Base-by-base conservation (phyloP, 2,888 invertebrate species). In the Oscheius sp. region DNA sequence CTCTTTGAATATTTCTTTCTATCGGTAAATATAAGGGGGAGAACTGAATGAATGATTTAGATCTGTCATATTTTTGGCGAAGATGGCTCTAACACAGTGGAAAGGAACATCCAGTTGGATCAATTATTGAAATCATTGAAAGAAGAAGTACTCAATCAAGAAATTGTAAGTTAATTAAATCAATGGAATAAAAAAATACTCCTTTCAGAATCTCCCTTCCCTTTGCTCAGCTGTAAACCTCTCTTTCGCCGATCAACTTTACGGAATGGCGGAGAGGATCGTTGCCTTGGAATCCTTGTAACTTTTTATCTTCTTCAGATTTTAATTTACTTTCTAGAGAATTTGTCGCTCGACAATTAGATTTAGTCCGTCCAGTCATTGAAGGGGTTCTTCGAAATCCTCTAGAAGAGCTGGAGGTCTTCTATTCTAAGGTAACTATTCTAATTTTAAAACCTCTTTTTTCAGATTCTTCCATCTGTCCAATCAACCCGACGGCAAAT, bases 231-330 rank as follows among this genome's bases (percentile, higher is more conserved):
- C 71, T 2, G 76, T 80, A 12, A 74, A 74, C 59, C 68, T 78
- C 4, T 63, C 72, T 17, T 75, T 77, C 26, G 61, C 92, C 2
- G 92, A 93, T 70, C 91, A 90, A 66, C 88, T 95, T 17, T 92
- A 92, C 86, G 94, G 94, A 0, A 87, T 96, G 30, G 89, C 91
- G 0, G 93, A 94, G 84, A 89, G 96, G 71, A 91, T 95, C 20
- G 93, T 95, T 0, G 96, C 92, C 0, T 92, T 94, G 0, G 96
- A 97, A 88, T 96, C 96, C 76, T 90, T 94, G 86, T 87, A 71
- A 68, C 71, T 71, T 2, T 51, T n/a, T n/a, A n/a, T n/a, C n/a
- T n/a, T n/a, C n/a, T n/a, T n/a, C n/a, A n/a, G n/a, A n/a, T n/a
- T n/a, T n/a, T n/a, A n/a, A n/a, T n/a, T n/a, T n/a, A n/a, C n/a